phyloP scores from a whole-genome alignment of 2,888 invertebrate genomes.

The Chloroclysta siterata region DNA sequence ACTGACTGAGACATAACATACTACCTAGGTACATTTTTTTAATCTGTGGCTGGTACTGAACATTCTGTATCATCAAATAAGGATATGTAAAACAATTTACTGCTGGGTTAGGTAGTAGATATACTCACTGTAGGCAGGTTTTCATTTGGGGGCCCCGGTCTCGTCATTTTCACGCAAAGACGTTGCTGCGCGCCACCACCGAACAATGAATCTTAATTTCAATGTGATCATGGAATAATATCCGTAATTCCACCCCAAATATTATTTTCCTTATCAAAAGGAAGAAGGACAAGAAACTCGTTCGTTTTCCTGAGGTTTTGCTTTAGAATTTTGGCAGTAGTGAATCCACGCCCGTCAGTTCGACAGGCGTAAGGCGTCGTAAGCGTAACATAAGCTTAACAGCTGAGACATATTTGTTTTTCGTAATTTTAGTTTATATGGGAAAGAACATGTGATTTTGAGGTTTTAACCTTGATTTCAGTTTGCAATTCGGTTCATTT shows the following conservation, averaged over 20 bases:
- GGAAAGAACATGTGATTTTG: neutral
- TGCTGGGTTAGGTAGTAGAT: neutral
- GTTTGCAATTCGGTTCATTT: neutral
- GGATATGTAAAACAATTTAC: no score
- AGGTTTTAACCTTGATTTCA: neutral
- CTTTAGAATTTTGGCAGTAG: slow-evolving; percentile 1
- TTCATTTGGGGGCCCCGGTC: slow-evolving; percentile 89
- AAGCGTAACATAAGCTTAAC: neutral
- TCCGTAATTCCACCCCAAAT: slow-evolving; percentile 61
- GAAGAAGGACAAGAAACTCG: neutral
- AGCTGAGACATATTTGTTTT: no score
- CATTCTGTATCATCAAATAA: no score
- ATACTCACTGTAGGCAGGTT: slow-evolving; percentile 86
- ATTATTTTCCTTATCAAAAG: slow-evolving; percentile 21
- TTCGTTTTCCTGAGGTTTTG: neutral
- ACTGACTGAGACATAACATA: no score
- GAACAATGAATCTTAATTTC: slow-evolving; percentile 21
- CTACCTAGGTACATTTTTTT: no score
- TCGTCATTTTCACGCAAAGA: slow-evolving; percentile 65
- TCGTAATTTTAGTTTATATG: no score
- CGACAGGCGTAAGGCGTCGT: neutral
- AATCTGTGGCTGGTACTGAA: no score
- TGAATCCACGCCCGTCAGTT: slow-evolving; percentile 5
- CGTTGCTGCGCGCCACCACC: slow-evolving; percentile 44
- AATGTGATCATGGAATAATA: slow-evolving; percentile 65